These are phyloP conservation scores for Sinocyclocheilus rhinocerous DNA, from an alignment of 2,113 vertebrate genomes.

Conservation along the genomic window DNA sequence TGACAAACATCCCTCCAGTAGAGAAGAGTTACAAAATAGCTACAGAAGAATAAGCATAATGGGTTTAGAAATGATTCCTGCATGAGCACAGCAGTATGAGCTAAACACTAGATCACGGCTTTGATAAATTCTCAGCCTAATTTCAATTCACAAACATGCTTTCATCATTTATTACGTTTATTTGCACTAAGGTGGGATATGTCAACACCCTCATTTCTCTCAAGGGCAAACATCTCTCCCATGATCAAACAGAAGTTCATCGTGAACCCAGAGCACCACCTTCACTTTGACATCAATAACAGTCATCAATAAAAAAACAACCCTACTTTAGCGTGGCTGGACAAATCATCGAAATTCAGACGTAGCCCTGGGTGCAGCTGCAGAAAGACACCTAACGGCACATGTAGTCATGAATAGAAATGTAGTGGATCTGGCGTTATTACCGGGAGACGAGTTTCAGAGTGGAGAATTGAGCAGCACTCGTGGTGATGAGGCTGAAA, in stretches of 20 bases:
- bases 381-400: not conserved
- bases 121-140: not conserved
- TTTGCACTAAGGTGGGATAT: not conserved
- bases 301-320: slow-evolving; percentile 5
- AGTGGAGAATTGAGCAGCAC: slow-evolving; percentile 17
- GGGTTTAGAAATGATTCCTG: not conserved
- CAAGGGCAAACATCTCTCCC: slow-evolving; percentile 10
- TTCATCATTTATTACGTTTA: slow-evolving; percentile 1
- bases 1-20: not conserved
- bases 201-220: not conserved
- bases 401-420: slow-evolving; percentile 21
- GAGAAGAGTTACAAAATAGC: not conserved
- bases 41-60: not conserved
- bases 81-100: not conserved
- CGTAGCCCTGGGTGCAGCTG: not conserved
- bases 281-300: slow-evolving; percentile 23
- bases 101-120: not conserved
- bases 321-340: not conserved
- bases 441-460: not conserved
- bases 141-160: not conserved
- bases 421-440: slow-evolving; percentile 15
- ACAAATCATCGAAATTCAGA: not conserved
- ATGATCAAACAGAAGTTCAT: slow-evolving; percentile 20
- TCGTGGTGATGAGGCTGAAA: slow-evolving; percentile 34
- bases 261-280: slow-evolving; percentile 5